Evolutionary conservation across 2,797 vertebrate genomes (phyloP).

Genomic region (Eleutherodactylus coqui): DNA sequence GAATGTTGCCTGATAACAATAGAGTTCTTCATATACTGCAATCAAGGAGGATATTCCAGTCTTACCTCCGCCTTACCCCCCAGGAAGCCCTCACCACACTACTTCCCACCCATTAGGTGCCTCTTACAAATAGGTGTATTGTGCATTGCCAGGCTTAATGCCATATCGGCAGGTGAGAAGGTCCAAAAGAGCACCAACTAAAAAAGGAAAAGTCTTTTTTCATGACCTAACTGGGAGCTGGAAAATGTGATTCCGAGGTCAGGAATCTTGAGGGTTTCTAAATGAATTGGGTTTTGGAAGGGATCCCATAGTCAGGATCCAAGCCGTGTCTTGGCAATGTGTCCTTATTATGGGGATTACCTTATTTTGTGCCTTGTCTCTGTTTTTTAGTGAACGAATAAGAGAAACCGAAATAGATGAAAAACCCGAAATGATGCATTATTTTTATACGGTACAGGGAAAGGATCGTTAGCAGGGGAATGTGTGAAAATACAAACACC

Average conservation of each 20-base stretch:
- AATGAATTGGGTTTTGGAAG: constrained; percentile 32
- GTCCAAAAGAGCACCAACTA: constrained; percentile 34
- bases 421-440: too few relatives aligned
- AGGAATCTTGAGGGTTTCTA: constrained; percentile 30
- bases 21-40: background rate
- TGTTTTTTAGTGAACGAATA: background rate
- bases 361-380: background rate
- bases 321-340: constrained; percentile 26
- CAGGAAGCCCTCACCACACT: background rate
- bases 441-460: background rate
- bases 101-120: background rate
- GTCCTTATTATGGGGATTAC: constrained; percentile 6
- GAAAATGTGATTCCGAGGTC: constrained; percentile 16
- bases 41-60: background rate
- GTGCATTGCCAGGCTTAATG: background rate
- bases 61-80: background rate
- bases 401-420: background rate
- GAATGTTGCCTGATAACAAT: background rate
- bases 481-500: too few relatives aligned
- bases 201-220: constrained; percentile 30
- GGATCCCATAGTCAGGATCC: constrained; percentile 16
- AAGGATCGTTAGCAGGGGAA: too few relatives aligned
- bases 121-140: background rate
- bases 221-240: constrained; percentile 24
- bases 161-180: background rate